These are phyloP conservation scores for Stenurella melanura DNA, from an alignment of 2,888 invertebrate species.

Conservation along the genomic window DNA sequence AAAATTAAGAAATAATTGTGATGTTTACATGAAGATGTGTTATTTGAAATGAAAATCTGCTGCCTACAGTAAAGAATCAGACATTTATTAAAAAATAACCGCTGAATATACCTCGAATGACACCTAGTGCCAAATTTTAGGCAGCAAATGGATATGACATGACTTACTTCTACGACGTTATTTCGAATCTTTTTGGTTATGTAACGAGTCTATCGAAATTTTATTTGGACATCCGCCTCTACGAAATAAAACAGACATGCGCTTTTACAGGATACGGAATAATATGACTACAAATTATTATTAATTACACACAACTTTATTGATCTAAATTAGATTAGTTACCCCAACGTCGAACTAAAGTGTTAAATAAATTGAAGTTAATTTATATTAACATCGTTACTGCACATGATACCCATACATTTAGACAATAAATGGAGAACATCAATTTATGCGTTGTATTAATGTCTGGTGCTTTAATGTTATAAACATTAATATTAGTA, in stretches of 20 bases:
- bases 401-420: neutral
- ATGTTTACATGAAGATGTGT: too few species aligned
- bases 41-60: too few species aligned
- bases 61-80: too few species aligned
- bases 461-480: conserved; percentile 14
- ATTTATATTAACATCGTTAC: neutral
- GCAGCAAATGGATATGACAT: too few species aligned
- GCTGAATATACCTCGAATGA: too few species aligned
- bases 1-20: too few species aligned
- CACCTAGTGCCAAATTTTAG: too few species aligned
- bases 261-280: neutral
- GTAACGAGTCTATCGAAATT: too few species aligned
- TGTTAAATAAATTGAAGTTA: conserved; percentile 11
- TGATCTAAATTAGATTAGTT: conserved; percentile 12
- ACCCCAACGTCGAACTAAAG: neutral
- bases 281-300: conserved; percentile 7
- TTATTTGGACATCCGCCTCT: neutral
- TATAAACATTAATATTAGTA: too few species aligned
- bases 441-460: conserved; percentile 3
- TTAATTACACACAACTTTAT: conserved; percentile 1
- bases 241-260: neutral
- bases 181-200: too few species aligned
- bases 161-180: too few species aligned
- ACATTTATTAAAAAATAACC: too few species aligned
- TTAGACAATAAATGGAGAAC: conserved; percentile 1